Conservation (phyloP, 1,140 invertebrate species). For the Anastatus disparis region DNA sequence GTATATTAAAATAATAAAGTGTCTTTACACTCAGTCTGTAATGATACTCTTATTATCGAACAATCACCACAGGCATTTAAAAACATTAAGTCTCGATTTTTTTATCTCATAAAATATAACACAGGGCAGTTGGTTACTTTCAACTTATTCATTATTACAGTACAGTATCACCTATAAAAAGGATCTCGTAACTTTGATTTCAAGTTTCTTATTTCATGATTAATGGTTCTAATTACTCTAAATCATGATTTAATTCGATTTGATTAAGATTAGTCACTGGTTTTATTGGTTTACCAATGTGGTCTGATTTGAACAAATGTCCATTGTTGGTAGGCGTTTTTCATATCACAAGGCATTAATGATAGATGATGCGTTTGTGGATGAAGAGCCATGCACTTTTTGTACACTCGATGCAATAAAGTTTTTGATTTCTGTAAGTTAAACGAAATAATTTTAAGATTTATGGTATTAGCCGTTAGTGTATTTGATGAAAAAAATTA, state of each 20-base stretch:
- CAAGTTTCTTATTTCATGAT: neutral
- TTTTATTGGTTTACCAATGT: constrained; percentile 69
- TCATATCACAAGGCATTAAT: constrained; percentile 82
- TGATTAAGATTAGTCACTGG: neutral
- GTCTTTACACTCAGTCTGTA: neutral
- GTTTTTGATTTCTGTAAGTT: constrained; percentile 74
- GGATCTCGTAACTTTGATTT: neutral
- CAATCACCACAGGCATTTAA: constrained; percentile 8
- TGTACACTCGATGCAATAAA: constrained; percentile 81
- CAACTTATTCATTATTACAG: neutral
- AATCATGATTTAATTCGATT: neutral
- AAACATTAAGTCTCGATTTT: neutral
- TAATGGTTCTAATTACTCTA: neutral
- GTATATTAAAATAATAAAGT: constrained; percentile 2
- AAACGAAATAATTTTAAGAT: too few species aligned
- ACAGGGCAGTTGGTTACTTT: neutral
- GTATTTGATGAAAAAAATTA: constrained; percentile 14
- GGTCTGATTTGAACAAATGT: constrained; percentile 82
- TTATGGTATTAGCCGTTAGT: too few species aligned
- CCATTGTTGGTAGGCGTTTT: constrained; percentile 91
- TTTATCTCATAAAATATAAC: neutral
- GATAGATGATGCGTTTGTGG: constrained; percentile 82
- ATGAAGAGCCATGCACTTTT: constrained; percentile 88
- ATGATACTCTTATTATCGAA: constrained; percentile 16
- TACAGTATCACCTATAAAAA: too few species aligned